phyloP scores from a whole-genome alignment of 2,888 invertebrate species.

The Phrixothrix hirtus region DNA sequence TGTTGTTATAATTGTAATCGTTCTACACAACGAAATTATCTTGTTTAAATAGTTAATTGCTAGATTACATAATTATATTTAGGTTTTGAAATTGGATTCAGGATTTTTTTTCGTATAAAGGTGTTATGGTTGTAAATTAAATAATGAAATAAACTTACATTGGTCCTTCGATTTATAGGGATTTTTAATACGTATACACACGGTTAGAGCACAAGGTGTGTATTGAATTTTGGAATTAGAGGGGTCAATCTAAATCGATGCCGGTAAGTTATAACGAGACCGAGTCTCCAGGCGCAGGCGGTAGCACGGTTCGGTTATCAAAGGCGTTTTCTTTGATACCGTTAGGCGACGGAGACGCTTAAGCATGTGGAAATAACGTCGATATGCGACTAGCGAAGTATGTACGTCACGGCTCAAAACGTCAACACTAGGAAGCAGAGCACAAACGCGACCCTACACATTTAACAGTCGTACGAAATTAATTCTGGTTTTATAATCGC shows the following conservation, averaged over 20 bases:
- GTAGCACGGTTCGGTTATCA: conserved; percentile 51
- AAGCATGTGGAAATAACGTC: conserved; percentile 45
- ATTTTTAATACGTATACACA: conserved; percentile 7
- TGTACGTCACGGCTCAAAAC: conserved; percentile 16
- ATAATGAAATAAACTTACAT: too few relatives aligned
- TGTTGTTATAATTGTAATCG: too few relatives aligned
- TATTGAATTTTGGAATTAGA: conserved; percentile 16
- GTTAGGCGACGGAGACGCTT: conserved; percentile 44
- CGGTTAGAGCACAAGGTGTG: conserved; percentile 12
- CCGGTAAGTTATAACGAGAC: conserved; percentile 19
- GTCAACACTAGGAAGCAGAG: conserved; percentile 15
- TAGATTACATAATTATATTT: too few relatives aligned
- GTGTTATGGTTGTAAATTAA: too few relatives aligned
- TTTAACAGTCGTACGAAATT: conserved; percentile 19
- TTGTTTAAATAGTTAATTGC: too few relatives aligned
- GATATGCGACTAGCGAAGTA: conserved; percentile 34
- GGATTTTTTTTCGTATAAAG: too few relatives aligned
- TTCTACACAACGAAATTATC: too few relatives aligned
- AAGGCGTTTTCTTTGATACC: conserved; percentile 48
- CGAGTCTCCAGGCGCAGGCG: conserved; percentile 42
- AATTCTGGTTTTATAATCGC: conserved; percentile 24
- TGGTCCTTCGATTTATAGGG: too few relatives aligned
- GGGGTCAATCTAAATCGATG: conserved; percentile 12
- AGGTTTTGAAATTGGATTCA: too few relatives aligned
- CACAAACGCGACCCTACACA: conserved; percentile 10